These are phyloP conservation scores for Lasioglossum baleicum DNA, from an alignment of 1,140 invertebrate genomes.

Conservation along the genomic window DNA sequence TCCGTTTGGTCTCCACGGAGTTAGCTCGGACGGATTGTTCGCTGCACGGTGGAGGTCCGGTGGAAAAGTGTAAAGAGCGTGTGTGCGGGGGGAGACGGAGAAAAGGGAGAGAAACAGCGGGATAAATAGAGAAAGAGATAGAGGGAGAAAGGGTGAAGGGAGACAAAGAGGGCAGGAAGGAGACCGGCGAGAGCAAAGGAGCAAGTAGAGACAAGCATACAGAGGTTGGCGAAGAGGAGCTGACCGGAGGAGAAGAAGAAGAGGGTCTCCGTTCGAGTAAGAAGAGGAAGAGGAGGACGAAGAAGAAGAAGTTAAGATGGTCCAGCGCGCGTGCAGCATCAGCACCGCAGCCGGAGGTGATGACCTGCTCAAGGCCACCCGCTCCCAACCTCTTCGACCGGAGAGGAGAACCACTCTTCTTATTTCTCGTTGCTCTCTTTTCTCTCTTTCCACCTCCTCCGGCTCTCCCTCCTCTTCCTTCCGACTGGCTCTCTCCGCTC, in stretches of 20 bases:
- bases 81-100: conserved; percentile 4
- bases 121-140: not conserved
- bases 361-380: conserved; percentile 79
- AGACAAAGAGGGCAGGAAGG: not conserved
- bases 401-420: conserved; percentile 60
- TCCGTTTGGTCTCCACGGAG: conserved; percentile 36
- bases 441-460: conserved; percentile 56
- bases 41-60: conserved; percentile 38
- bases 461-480: conserved; percentile 34
- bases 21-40: conserved; percentile 65
- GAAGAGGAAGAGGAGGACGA: conserved; percentile 31
- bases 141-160: conserved; percentile 7
- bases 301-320: conserved; percentile 73
- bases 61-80: conserved; percentile 62
- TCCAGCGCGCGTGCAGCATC: conserved; percentile 66
- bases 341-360: conserved; percentile 72
- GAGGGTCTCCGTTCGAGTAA: conserved; percentile 41
- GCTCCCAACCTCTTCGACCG: conserved; percentile 68
- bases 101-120: conserved; percentile 17
- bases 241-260: conserved; percentile 31
- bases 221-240: conserved; percentile 24
- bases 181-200: not conserved
- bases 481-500: conserved; percentile 34
- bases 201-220: conserved; percentile 16
- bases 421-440: conserved; percentile 62